Evolutionary conservation across 2,888 invertebrate species (phyloP).

Genomic region (Amphiduros pacificus): DNA sequence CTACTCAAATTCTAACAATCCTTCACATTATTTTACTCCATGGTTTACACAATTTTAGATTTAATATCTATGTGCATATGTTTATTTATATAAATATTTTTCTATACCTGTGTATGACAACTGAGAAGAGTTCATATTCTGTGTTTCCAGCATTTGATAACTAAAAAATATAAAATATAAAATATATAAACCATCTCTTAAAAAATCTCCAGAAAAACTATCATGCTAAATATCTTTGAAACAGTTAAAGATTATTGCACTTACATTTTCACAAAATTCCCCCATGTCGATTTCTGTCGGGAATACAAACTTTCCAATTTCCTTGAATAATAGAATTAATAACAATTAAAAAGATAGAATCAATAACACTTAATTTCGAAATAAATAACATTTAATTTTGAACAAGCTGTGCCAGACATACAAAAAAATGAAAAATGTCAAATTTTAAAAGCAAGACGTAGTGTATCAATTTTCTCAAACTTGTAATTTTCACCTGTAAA

Average conservation of each 20-base stretch:
- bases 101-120: constrained; percentile 52
- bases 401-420: no score
- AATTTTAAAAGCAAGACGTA: no score
- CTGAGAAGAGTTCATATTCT: constrained; percentile 58
- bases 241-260: neutral
- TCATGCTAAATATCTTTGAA: neutral
- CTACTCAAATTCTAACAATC: neutral
- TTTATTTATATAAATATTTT: no score
- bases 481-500: no score
- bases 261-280: constrained; percentile 50
- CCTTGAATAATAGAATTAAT: constrained; percentile 42
- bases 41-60: no score
- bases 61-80: no score
- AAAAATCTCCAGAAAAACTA: neutral
- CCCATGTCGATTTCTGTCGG: constrained; percentile 54
- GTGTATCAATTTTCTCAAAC: no score
- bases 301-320: constrained; percentile 56
- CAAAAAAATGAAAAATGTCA: no score
- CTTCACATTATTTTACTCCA: no score
- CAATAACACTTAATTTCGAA: no score
- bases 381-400: no score
- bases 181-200: neutral
- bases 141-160: constrained; percentile 28
- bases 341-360: no score
- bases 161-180: neutral